A percentile compares a stretch with the other conserved stretches of the same genome.
Evolutionary conservation across 2,888 invertebrate species (phyloP).

Genomic region (Cantharis nigra): DNA sequence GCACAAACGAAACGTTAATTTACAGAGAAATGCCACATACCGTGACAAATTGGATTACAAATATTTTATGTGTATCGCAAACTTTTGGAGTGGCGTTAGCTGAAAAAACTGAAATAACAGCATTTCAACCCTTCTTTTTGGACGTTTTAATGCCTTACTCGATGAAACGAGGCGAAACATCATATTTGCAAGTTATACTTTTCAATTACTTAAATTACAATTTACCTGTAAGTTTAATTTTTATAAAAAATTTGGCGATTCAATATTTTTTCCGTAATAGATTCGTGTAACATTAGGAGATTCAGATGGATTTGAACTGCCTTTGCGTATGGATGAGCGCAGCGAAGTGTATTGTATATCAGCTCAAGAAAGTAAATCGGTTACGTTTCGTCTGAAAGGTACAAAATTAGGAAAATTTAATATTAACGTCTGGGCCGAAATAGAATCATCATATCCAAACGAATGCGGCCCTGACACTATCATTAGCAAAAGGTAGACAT

Average conservation of each 20-base stretch:
- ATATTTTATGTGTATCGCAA: constrained; percentile 61
- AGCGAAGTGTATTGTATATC: constrained; percentile 46
- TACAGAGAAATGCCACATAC: constrained; percentile 61
- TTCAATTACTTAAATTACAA: constrained; percentile 75
- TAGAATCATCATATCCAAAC: constrained; percentile 54
- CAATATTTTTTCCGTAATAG: constrained; percentile 31
- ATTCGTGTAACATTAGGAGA: constrained; percentile 45
- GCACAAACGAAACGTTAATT: constrained; percentile 49
- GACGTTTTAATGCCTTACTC: constrained; percentile 71
- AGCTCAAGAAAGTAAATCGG: constrained; percentile 45
- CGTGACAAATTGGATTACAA: constrained; percentile 66
- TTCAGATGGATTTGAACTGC: constrained; percentile 42
- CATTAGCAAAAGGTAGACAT: constrained; percentile 53
- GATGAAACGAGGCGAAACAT: constrained; percentile 67
- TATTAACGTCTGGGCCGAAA: constrained; percentile 58
- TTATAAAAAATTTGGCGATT: background rate
- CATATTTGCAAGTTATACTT: constrained; percentile 68
- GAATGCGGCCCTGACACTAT: constrained; percentile 59
- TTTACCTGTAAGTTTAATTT: constrained; percentile 62
- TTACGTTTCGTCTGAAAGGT: constrained; percentile 47
- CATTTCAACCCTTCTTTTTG: constrained; percentile 77
- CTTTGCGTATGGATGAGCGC: constrained; percentile 36
- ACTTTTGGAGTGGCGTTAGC: constrained; percentile 50
- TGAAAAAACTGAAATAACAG: constrained; percentile 46
- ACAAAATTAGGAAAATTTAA: constrained; percentile 52